Evolutionary conservation across 2,113 vertebrate species (phyloP), one percentile per base, ranked within the genome.

Genomic region (Ursus arctos): DNA sequence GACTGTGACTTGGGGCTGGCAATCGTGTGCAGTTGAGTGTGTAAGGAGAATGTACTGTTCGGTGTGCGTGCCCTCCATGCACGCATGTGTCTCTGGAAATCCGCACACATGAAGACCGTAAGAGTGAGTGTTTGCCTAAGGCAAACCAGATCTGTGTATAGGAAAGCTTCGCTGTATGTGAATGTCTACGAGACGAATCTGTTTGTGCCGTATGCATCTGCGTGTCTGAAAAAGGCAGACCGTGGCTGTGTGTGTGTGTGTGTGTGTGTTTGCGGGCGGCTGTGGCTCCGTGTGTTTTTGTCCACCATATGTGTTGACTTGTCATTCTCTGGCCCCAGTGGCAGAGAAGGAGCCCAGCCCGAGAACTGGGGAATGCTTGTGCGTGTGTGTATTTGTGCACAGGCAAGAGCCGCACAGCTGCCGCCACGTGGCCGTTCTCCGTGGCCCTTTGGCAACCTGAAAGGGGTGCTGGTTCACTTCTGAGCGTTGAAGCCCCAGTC

Each of bases 251-350:
- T 97, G 88, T 51, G 28, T 88, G 95, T 97, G 88, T 93, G 2
- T 19, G 67, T 94, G 84, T 51, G 28, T 88, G 95, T 97, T 31
- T 80, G 91, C 4, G 12, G 85, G 67, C 24, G 74, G 79, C 90
- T 93, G 67, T 88, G 88, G 83, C 83, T 93, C 59, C 71, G 93
- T 77, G 93, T 97, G 89, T 91, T 92, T 93, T 94, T 88, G 95
- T 94, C 89, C 79, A 79, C 90, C 77, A 55, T 74, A 71, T 87
- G 89, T 84, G 86, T 96, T 61, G 96, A 95, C 89, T 95, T 90
- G 92, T 57, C 7, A 1, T 63, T 85, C 80, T 90, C 85, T 43
- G 76, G 87, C 94, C 61, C 36, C 21, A 6, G 74, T 14, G 57
- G 92, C 67, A 61, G 91, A 61, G 69, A 90, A 51, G 22, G 91